Evolutionary conservation across 2,797 vertebrate species (phyloP), one percentile per base, ranked within the genome.

Genomic region (Megalops cyprinoides): DNA sequence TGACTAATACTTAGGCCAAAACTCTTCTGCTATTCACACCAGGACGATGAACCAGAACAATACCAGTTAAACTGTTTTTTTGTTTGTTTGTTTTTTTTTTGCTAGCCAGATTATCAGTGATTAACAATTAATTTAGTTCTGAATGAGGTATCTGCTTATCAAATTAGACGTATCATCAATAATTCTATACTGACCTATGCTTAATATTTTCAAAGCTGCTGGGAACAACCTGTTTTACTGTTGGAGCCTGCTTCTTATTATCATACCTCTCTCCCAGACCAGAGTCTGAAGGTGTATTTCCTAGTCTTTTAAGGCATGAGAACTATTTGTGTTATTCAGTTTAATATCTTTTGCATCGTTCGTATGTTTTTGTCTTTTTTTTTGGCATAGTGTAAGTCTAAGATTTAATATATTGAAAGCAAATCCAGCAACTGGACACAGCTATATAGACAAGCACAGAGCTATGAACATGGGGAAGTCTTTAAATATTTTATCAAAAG

Each of bases 291-390:
- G 78, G 79, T 84, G 53, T 82, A 83, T 86, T 82, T 82, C 78
- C 67, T 82, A 58, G 58, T 75, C 82, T 79, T 76, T 46, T 18
- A 74, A 84, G 28, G 79, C 71, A 85, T 74, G 81, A 73, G 58
- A 84, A 82, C 81, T 85, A 85, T 84, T 78, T 84, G 78, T 80
- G 78, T 80, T 80, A 82, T 79, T 79, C 20, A 4, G n/a, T 58
- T 85, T 76, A 75, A 81, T 82, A 75, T 79, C 53, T 46, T 74
- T 79, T 55, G 39, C 39, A 51, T 58, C 77, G 46, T 79, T 82
- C 76, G 53, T 48, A 34, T 79, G 82, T 83, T 84, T 76, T 77
- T n/a, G 51, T n/a, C n/a, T n/a, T 3, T 81, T n/a, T 3, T 81
- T 83, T 79, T 60, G 55, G 71, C 79, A 37, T 58, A 56, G 51